Evolutionary conservation across 2,888 invertebrate genomes (phyloP).

Genomic region (Monoplex corrugatus): DNA sequence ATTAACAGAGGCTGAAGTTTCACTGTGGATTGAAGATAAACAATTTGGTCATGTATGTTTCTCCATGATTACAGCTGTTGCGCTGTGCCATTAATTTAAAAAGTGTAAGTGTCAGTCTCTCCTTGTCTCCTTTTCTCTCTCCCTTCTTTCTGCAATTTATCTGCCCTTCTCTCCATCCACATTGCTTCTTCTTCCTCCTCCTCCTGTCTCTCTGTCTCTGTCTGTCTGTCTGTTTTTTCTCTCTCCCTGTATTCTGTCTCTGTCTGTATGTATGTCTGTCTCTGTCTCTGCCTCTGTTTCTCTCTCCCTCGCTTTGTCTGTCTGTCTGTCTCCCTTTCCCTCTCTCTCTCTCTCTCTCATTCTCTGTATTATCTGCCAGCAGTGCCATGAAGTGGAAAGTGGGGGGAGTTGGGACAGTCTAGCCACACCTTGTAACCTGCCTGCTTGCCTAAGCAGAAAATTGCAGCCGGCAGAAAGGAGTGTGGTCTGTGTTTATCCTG

Average conservation of each 20-base stretch:
- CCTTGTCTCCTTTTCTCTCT: too few species aligned
- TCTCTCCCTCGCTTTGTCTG: slow-evolving; percentile 42
- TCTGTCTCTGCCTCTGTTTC: slow-evolving; percentile 34
- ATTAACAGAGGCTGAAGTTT: too few species aligned
- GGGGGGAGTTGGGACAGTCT: not conserved
- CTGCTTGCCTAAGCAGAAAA: not conserved
- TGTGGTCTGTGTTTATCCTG: not conserved
- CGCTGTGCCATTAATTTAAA: too few species aligned
- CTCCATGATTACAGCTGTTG: too few species aligned
- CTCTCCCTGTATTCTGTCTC: not conserved
- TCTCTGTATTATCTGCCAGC: not conserved
- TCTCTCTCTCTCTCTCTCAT: slow-evolving; percentile 28
- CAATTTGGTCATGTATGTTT: too few species aligned
- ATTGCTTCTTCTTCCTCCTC: too few species aligned
- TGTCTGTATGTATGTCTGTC: slow-evolving; percentile 26
- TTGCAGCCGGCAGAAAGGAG: not conserved
- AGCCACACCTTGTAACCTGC: not conserved
- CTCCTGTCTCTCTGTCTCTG: slow-evolving; percentile 38
- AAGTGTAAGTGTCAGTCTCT: too few species aligned
- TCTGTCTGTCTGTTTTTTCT: slow-evolving; percentile 15
- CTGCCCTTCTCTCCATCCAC: too few species aligned
- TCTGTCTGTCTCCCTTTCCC: slow-evolving; percentile 35
- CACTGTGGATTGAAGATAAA: too few species aligned
- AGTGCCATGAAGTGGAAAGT: not conserved
- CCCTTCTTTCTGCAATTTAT: too few species aligned